Evolutionary conservation across 2,113 vertebrate genomes (phyloP).

Genomic region (Boulengeromyrus knoepffleri): DNA sequence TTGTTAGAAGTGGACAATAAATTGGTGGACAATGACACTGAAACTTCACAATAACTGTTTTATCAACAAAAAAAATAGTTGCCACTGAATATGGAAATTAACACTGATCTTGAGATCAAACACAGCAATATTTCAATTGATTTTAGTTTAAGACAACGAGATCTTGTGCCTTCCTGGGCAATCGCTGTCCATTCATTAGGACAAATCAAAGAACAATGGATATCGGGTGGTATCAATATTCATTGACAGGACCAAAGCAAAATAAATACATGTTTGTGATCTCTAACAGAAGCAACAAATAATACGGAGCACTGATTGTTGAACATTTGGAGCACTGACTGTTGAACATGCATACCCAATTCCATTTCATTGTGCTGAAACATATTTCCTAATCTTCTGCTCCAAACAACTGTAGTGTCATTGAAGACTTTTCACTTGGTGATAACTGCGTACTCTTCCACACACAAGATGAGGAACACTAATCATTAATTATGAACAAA

Average conservation of each 20-base stretch:
- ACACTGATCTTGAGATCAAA: not conserved
- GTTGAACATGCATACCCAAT: not conserved
- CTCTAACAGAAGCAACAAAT: constrained; percentile 2
- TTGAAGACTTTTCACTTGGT: not conserved
- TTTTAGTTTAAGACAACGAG: not conserved
- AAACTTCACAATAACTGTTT: not conserved
- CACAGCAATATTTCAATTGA: not conserved
- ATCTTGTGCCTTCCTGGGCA: not conserved
- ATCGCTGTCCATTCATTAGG: not conserved
- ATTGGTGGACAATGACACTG: not conserved
- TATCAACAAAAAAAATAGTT: not conserved
- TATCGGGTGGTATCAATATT: not conserved
- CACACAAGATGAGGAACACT: constrained; percentile 4
- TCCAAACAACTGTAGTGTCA: constrained; percentile 8
- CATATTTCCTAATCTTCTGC: constrained; percentile 8
- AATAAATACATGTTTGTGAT: constrained; percentile 7
- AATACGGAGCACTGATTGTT: constrained; percentile 9
- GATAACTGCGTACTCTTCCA: constrained; percentile 5
- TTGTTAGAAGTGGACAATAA: not conserved
- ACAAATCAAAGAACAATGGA: not conserved
- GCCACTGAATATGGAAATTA: not conserved
- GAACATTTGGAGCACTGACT: not conserved
- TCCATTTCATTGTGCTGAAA: not conserved
- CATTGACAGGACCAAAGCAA: not conserved
- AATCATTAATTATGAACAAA: constrained; percentile 23